Evolutionary conservation across 2,888 invertebrate species (phyloP), one percentile per base, ranked within the genome.

Genomic region (Athalia rosae): DNA sequence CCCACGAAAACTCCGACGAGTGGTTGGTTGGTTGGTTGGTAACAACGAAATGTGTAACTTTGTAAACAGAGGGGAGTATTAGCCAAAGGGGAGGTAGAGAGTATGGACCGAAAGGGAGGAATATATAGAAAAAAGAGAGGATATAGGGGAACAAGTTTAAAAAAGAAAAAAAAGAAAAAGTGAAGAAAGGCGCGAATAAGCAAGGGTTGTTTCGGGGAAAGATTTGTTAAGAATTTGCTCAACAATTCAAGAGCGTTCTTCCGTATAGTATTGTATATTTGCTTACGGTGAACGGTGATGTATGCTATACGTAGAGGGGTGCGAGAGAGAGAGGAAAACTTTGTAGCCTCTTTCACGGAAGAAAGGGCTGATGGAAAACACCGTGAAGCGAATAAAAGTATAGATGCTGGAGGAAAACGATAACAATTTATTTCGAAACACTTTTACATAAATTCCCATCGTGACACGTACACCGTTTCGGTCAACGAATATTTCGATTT

Each of bases 1-100:
- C 28, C 67, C 67, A 67, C 67, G 64, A 64, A 64, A 64, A 64
- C 64, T 64, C 64, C 64, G 15, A 15, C 53, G 28, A 28, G 28
- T 28, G 28, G 28, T 28, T 28, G 28, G 28, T 28, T n/a, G n/a
- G 48, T 47, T 43, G 50, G 47, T n/a, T 53, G 67, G 50, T 67
- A 67, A 48, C 71, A 58, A 59, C 71, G 71, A 56, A 56, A 71
- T 48, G 61, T 74, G 45, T 71, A 71, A 74, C 74, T 74, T 28
- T 48, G 61, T 50, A 74, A 74, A 74, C 74, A 74, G 62, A 74
- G 74, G 74, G 74, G 71, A 71, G 58, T 58, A 71, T 71, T 67
- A 67, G 67, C 67, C 67, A 48, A 53, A 53, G 67, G 53, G 41
- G 53, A 28, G n/a, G 7, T 11, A 3, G 50, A 50, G 11, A 28